A percentile compares a stretch with the other conserved stretches of the same genome.
Evolutionary conservation across 2,797 vertebrate genomes (phyloP).

Genomic region (Eulemur coronatus): DNA sequence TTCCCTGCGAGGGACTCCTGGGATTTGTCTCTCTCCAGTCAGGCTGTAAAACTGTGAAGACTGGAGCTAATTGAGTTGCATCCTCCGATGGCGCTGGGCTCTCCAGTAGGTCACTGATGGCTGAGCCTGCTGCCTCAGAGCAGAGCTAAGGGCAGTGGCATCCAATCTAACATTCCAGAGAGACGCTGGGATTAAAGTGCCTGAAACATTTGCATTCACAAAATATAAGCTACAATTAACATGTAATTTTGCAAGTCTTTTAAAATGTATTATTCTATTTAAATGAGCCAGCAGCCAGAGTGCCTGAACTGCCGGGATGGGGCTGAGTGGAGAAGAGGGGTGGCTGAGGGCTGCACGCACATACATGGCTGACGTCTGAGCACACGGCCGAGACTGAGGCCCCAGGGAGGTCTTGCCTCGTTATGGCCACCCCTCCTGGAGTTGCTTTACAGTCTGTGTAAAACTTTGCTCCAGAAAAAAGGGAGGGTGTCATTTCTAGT

Average conservation of each 20-base stretch:
- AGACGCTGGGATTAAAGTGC: background rate
- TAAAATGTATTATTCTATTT: constrained; percentile 54
- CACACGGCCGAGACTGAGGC: background rate
- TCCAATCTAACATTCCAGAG: background rate
- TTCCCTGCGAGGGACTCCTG: background rate
- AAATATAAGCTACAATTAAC: constrained; percentile 74
- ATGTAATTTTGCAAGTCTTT: constrained; percentile 46
- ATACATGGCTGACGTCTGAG: background rate
- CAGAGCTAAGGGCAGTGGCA: background rate
- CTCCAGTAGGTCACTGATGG: constrained; percentile 38
- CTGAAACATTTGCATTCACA: constrained; percentile 45
- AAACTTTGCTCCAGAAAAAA: constrained; percentile 1
- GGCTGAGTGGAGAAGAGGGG: background rate
- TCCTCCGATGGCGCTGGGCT: background rate
- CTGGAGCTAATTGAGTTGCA: constrained; percentile 66
- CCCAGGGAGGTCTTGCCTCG: background rate
- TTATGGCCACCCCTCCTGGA: constrained; percentile 18
- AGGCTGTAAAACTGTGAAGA: constrained; percentile 44
- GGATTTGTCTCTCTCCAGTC: constrained; percentile 38
- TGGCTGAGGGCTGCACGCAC: background rate
- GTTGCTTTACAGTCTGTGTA: background rate
- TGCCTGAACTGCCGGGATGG: background rate
- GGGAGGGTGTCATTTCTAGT: background rate
- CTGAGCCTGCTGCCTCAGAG: background rate
- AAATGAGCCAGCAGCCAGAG: constrained; percentile 61